These are phyloP conservation scores for Sphyrna mokarran DNA, from an alignment of 2,113 vertebrate species.

Conservation along the genomic window DNA sequence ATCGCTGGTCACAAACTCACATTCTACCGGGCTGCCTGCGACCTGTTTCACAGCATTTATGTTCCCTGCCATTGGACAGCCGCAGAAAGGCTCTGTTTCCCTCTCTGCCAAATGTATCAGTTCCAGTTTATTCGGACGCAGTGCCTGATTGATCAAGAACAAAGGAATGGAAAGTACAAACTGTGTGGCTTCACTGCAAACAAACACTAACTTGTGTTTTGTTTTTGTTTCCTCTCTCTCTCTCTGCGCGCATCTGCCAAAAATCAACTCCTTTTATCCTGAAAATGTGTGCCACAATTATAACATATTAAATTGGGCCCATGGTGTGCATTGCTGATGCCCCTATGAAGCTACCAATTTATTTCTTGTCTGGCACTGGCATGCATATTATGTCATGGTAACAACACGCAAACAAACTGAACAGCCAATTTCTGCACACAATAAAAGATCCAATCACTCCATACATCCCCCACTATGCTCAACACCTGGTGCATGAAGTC, in stretches of 20 bases:
- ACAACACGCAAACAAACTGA: slow-evolving; percentile 30
- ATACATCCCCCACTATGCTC: not conserved
- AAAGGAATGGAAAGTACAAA: slow-evolving; percentile 26
- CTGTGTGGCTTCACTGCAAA: slow-evolving; percentile 14
- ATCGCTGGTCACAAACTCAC: not conserved
- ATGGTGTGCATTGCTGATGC: not conserved
- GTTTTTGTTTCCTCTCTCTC: not conserved
- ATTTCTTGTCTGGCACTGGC: slow-evolving; percentile 10
- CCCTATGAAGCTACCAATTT: slow-evolving; percentile 3
- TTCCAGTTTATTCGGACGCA: slow-evolving; percentile 1
- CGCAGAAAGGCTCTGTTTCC: not conserved
- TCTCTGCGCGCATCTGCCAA: slow-evolving; percentile 7
- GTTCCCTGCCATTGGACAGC: not conserved
- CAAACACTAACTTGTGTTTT: not conserved
- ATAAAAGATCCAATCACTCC: slow-evolving; percentile 27
- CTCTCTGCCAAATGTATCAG: slow-evolving; percentile 24
- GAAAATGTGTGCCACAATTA: slow-evolving; percentile 30
- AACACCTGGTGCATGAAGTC: slow-evolving; percentile 34
- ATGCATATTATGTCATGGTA: slow-evolving; percentile 33
- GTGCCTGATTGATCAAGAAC: slow-evolving; percentile 30
- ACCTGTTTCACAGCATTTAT: slow-evolving; percentile 18
- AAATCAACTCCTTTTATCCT: slow-evolving; percentile 14
- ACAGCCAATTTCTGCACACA: slow-evolving; percentile 30
- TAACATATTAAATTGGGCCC: slow-evolving; percentile 9
- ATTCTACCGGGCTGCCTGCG: slow-evolving; percentile 1